A percentile compares a stretch with the other conserved stretches of the same genome.
phyloP scores from a whole-genome alignment of 1,140 invertebrate species.

The Pemphigus obesinymphae region DNA sequence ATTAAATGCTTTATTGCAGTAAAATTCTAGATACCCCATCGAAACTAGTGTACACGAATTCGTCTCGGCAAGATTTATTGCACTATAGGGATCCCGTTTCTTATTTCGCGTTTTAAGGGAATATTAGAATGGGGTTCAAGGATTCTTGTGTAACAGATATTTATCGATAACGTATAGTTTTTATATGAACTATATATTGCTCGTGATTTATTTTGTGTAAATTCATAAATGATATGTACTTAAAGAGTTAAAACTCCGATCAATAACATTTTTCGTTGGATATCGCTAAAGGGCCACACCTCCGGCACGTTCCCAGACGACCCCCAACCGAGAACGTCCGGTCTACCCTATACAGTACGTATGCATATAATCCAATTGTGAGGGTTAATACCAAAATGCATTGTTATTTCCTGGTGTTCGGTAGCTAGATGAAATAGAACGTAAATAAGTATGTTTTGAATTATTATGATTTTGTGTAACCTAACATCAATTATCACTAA shows the following conservation, averaged over 20 bases:
- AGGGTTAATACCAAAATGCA: neutral
- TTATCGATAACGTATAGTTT: neutral
- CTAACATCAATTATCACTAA: no score
- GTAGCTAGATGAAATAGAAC: no score
- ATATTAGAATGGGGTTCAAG: no score
- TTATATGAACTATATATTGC: neutral
- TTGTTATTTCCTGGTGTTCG: no score
- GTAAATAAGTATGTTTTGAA: no score
- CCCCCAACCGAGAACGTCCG: conserved; percentile 26
- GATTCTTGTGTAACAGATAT: no score
- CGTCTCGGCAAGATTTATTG: neutral
- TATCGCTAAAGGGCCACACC: conserved; percentile 3
- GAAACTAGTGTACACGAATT: neutral
- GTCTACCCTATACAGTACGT: neutral
- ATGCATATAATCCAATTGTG: neutral
- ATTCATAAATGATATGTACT: neutral
- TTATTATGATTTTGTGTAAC: no score
- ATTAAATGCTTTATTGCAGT: no score
- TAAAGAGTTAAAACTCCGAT: neutral
- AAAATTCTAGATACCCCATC: no score
- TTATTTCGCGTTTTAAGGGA: neutral
- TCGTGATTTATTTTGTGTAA: neutral
- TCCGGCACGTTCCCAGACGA: conserved; percentile 33
- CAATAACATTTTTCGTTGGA: neutral
- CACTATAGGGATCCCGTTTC: no score